A percentile compares a stretch with the other conserved stretches of the same genome.
These are phyloP conservation scores for Vicugna pacos DNA, from an alignment of 2,113 vertebrate species.

Conservation along the genomic window DNA sequence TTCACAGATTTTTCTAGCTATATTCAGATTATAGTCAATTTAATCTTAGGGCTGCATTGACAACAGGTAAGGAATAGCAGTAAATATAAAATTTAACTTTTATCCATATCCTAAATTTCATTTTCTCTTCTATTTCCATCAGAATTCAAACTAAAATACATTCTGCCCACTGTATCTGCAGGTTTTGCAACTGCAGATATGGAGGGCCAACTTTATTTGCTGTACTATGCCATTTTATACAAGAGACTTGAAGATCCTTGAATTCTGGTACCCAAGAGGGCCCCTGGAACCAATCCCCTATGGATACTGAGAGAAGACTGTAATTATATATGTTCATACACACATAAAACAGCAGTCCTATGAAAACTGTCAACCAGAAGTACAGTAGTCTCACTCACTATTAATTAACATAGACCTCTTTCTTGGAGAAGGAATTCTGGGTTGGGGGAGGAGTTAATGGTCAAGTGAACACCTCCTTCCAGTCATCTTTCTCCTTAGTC, in stretches of 20 bases:
- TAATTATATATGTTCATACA: neutral
- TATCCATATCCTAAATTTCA: conserved; percentile 20
- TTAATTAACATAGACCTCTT: neutral
- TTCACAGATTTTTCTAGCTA: conserved; percentile 56
- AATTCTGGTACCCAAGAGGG: neutral
- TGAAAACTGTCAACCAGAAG: conserved; percentile 8
- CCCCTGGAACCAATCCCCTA: neutral
- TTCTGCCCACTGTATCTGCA: neutral
- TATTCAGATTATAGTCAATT: conserved; percentile 47
- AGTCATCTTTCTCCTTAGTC: conserved; percentile 23
- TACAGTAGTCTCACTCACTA: neutral
- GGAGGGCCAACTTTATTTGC: neutral
- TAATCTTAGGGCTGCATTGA: neutral
- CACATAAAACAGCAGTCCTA: neutral
- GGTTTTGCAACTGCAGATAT: neutral
- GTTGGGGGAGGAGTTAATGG: neutral
- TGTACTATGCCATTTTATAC: neutral
- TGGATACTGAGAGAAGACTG: neutral
- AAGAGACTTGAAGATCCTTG: neutral
- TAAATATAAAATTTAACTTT: neutral
- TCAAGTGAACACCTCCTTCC: neutral
- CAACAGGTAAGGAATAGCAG: conserved; percentile 33
- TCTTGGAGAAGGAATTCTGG: neutral
- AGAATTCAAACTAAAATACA: conserved; percentile 52
- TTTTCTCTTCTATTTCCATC: conserved; percentile 47